Percentiles rank a stretch among this genome's conserved stretches.
phyloP scores from a whole-genome alignment of 2,113 vertebrate genomes.

The Poicephalus meyeri region DNA sequence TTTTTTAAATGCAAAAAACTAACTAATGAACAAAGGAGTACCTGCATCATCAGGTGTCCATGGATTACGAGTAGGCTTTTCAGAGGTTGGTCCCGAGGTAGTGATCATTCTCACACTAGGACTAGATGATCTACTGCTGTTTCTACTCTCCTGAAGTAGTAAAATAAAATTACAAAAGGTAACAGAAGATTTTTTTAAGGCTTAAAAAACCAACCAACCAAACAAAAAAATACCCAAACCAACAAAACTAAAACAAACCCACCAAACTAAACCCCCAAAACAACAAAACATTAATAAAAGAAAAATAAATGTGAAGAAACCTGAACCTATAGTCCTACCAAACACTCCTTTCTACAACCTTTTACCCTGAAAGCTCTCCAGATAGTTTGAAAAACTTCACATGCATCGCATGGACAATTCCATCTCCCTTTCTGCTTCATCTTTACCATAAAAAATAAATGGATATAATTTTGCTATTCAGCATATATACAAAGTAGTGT shows the following conservation, averaged over 20 bases:
- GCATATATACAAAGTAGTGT: neutral
- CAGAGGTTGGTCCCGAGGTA: constrained; percentile 87
- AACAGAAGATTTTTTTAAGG: neutral
- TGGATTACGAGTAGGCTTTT: constrained; percentile 81
- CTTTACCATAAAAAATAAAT: neutral
- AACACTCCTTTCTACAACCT: neutral
- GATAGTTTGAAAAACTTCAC: neutral
- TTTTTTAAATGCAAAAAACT: neutral
- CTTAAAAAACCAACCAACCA: neutral
- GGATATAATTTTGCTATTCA: neutral
- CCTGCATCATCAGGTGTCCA: constrained; percentile 92
- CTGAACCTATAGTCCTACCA: neutral
- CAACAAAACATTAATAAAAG: neutral
- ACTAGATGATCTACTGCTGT: constrained; percentile 95
- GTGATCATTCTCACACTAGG: constrained; percentile 97
- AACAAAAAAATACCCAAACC: neutral
- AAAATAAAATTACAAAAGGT: neutral
- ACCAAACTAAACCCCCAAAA: no score
- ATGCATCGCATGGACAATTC: neutral
- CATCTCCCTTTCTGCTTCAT: neutral
- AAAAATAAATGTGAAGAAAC: neutral
- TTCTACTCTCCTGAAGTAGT: constrained; percentile 85
- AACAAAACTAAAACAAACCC: neutral
- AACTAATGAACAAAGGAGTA: constrained; percentile 40
- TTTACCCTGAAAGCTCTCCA: neutral